Evolutionary conservation across 2,113 vertebrate species (phyloP), one percentile per base, ranked within the genome.

Genomic region (Phrynosoma platyrhinos): DNA sequence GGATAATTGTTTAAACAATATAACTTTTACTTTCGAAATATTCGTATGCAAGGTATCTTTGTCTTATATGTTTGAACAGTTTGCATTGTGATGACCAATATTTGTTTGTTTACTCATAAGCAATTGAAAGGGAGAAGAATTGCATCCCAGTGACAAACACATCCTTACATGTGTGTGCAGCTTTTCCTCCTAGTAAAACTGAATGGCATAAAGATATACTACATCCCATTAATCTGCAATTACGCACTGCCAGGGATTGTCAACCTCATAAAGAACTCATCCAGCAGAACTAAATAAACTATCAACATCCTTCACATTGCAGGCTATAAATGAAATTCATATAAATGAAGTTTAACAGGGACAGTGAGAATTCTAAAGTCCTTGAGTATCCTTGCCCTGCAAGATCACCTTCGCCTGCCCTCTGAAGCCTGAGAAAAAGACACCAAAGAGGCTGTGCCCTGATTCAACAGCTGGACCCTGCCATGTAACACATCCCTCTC

Each of bases 161-260:
- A 90, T 88, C 75, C n/a, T 79, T 77, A 32, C 82, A 84, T 68
- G 78, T 4, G 12, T 66, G 71, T 0, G 0, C 84, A 81, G 90
- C 69, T 93, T 83, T 87, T 1, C 0, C 86, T 85, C 84, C n/a
- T 85, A 79, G 84, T 88, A 85, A 58, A 90, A 68, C 55, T 72
- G 75, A 89, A 79, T 90, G 93, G 93, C 91, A 92, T 90, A 86
- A 94, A 94, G 93, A 94, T 90, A 90, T 79, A 94, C 84, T 90
- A 78, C 91, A 88, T 92, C 81, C 93, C 89, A 91, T 94, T 96
- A 92, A 93, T 94, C 91, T 93, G 93, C 88, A 95, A 91, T 94
- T 94, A 93, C 86, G 88, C 80, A 81, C 84, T 93, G 93, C 92
- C 88, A 94, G 84, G 76, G 84, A 85, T 91, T 93, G 91, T 92